Evolutionary conservation across 2,888 invertebrate species (phyloP), one percentile per base, ranked within the genome.

Genomic region (Sabellastarte sp.): DNA sequence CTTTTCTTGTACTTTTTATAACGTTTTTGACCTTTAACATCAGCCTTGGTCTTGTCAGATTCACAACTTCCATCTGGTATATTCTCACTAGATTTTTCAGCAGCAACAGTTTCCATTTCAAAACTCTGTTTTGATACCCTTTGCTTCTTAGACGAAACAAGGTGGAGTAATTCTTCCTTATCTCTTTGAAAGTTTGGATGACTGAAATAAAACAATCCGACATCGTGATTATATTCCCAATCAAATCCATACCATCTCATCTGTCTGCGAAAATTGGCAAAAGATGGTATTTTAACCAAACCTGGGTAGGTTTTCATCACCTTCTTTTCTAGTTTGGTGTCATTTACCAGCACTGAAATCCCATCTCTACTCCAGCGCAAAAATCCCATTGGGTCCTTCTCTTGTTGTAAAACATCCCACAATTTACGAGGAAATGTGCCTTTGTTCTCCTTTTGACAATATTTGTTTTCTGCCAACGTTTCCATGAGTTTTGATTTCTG

Each of bases 181-280:
- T 20, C 41, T 41, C 20, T 41, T 20, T 41, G 41, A 32, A 80
- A 76, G 58, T 52, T 69, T 5, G 73, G 74, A 63, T 81, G 80
- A 3, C 72, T 69, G 70, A 77, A 80, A 61, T 76, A 74, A 61
- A 77, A 69, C 4, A 67, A 64, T 5, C 64, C 63, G 1, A 61
- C 66, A 1, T 68, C 68, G n/a, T 71, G 65, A 32, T 73, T 63
- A 3, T 73, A 59, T 24, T 56, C 61, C 77, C 79, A 78, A 32
- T 73, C 70, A 66, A 80, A 81, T 20, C 76, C 76, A 70, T 81
- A 81, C 63, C 80, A 79, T 51, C 81, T 70, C 62, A 80, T 77
- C 29, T 80, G 75, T 53, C 81, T 72, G 24, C 79, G 69, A 3
- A 81, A 70, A 61, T 81, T 81, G 50, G 74, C 68, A 66, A 80